A percentile compares a stretch with the other conserved stretches of the same genome.
These are phyloP conservation scores for Pelodytes ibericus DNA, from an alignment of 2,797 vertebrate species.

Conservation along the genomic window DNA sequence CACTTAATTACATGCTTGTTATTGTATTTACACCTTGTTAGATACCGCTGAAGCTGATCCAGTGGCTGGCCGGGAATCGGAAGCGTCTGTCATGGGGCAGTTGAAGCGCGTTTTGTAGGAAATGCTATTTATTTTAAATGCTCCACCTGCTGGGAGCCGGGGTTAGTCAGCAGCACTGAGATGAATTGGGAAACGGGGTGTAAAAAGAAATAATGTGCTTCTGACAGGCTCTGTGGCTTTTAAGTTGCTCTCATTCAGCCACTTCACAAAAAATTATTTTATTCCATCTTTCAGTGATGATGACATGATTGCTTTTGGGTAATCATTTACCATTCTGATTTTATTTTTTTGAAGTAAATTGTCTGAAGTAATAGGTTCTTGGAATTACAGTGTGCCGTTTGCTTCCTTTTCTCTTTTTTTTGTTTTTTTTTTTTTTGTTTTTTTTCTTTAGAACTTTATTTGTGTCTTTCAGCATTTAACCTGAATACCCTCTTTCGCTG, in stretches of 20 bases:
- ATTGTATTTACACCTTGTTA: constrained; percentile 99
- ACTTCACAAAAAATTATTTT: constrained; percentile 98
- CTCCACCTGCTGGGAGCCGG: constrained; percentile 91
- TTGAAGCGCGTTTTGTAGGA: constrained; percentile 87
- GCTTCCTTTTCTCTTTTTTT: constrained; percentile 49
- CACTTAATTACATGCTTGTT: constrained; percentile 99
- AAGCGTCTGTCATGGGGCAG: constrained; percentile 85
- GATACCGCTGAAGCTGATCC: constrained; percentile 99
- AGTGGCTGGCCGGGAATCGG: constrained; percentile 88
- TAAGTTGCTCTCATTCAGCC: constrained; percentile 98
- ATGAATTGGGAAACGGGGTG: constrained; percentile 87
- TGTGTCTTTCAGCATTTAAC: constrained; percentile 89
- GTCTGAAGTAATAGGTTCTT: constrained; percentile 89
- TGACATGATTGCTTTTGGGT: constrained; percentile 99
- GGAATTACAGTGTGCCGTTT: constrained; percentile 80
- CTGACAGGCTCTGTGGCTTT: constrained; percentile 93
- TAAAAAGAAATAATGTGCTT: constrained; percentile 91
- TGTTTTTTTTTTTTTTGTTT: constrained; percentile 58
- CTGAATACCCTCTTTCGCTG: constrained; percentile 83
- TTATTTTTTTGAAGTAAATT: constrained; percentile 94
- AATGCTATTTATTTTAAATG: constrained; percentile 98
- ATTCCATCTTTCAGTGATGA: constrained; percentile 99
- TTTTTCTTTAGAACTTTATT: constrained; percentile 85
- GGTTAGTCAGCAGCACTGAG: constrained; percentile 87
- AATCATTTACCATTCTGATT: constrained; percentile 99